A percentile compares a stretch with the other conserved stretches of the same genome.
Conservation (phyloP, 2,797 vertebrate species). For the Nyctalus aviator region DNA sequence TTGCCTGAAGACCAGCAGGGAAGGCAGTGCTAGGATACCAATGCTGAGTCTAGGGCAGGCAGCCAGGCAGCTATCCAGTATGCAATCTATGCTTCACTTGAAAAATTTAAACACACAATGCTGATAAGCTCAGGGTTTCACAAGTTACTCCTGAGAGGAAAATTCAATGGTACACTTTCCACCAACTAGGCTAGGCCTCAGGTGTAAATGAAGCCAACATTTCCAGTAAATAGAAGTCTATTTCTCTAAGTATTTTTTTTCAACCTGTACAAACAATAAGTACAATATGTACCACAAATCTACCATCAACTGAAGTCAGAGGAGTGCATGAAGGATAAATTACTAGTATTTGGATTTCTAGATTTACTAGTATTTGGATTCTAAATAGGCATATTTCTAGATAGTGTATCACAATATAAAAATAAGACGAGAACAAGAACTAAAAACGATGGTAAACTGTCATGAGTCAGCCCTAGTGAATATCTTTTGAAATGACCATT, state of each 20-base stretch:
- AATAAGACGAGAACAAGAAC: neutral
- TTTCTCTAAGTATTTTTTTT: constrained; percentile 61
- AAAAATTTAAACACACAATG: constrained; percentile 14
- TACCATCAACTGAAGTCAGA: neutral
- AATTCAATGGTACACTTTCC: constrained; percentile 25
- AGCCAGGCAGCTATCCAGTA: neutral
- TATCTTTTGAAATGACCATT: neutral
- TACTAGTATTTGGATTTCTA: neutral
- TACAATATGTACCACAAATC: neutral
- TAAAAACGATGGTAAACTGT: neutral
- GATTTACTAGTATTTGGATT: neutral
- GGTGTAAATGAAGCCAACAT: constrained; percentile 45
- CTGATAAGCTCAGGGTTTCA: constrained; percentile 44
- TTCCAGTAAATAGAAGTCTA: constrained; percentile 34
- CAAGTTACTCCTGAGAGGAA: constrained; percentile 45
- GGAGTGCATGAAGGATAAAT: neutral
- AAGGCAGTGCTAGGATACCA: neutral
- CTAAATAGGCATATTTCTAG: neutral
- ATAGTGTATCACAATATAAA: neutral
- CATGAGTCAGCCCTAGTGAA: neutral
- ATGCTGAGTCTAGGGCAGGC: neutral
- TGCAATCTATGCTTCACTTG: neutral
- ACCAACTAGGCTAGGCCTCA: constrained; percentile 21
- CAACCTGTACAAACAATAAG: neutral
- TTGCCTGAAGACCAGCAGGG: neutral